Evolutionary conservation across 2,888 invertebrate genomes (phyloP).

Genomic region (Rhogogaster chlorosoma): DNA sequence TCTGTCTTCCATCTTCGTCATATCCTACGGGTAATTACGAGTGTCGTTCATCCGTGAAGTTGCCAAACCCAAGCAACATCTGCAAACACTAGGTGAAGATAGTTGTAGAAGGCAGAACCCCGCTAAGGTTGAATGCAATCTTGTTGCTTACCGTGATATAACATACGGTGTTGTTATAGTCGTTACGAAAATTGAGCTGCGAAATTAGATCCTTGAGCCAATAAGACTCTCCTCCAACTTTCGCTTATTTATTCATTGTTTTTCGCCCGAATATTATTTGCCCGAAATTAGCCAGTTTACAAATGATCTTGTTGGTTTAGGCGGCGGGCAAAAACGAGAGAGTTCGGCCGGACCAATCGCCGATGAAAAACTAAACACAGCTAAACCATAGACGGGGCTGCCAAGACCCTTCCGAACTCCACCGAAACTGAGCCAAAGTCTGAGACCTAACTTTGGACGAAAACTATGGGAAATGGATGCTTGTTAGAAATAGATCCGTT

Average conservation of each 20-base stretch:
- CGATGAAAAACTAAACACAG: neutral
- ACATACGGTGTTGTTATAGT: neutral
- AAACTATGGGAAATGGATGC: slow-evolving; percentile 48
- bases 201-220: no score
- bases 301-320: slow-evolving; percentile 45
- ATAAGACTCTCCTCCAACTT: neutral
- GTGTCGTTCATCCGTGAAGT: slow-evolving; percentile 47
- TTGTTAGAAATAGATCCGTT: slow-evolving; percentile 48
- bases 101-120: slow-evolving; percentile 11
- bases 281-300: slow-evolving; percentile 34
- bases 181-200: neutral
- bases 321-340: neutral
- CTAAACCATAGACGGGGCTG: neutral
- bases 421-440: neutral
- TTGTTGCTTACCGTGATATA: neutral
- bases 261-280: neutral
- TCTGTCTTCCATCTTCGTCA: slow-evolving; percentile 34
- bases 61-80: slow-evolving; percentile 40
- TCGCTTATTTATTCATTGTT: neutral
- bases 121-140: neutral
- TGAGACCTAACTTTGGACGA: neutral
- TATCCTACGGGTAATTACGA: slow-evolving; percentile 46
- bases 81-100: slow-evolving; percentile 23
- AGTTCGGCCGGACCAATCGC: no score
- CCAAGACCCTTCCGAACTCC: slow-evolving; percentile 35